phyloP scores from a whole-genome alignment of 2,888 invertebrate species.

The Pocota personata region DNA sequence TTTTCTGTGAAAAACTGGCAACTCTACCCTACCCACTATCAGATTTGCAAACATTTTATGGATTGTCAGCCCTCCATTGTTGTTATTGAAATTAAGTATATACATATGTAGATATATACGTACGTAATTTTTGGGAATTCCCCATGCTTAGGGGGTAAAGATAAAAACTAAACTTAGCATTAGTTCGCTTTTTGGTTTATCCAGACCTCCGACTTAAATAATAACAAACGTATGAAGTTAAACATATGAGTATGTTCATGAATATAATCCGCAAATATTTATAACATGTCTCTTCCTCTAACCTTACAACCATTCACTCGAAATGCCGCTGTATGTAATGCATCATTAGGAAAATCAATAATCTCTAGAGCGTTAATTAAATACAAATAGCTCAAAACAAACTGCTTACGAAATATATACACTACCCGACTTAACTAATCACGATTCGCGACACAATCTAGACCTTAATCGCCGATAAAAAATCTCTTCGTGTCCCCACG shows the following conservation, averaged over 20 bases:
- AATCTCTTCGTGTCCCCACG: background rate
- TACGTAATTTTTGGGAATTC: too few relatives aligned
- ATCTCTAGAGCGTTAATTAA: background rate
- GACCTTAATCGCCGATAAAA: background rate
- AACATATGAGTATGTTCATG: background rate
- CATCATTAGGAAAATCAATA: background rate
- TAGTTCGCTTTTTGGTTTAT: too few relatives aligned
- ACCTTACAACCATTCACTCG: background rate
- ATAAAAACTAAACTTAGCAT: too few relatives aligned
- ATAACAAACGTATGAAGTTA: background rate
- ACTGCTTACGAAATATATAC: background rate
- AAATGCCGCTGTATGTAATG: background rate
- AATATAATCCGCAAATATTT: background rate
- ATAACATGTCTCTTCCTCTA: background rate
- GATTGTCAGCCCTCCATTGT: too few relatives aligned
- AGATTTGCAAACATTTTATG: too few relatives aligned
- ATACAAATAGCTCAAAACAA: background rate
- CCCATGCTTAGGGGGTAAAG: too few relatives aligned
- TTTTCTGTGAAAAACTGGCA: too few relatives aligned
- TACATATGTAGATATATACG: too few relatives aligned
- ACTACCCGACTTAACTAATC: background rate
- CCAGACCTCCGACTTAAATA: too few relatives aligned
- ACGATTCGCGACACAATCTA: background rate
- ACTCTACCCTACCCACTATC: too few relatives aligned
- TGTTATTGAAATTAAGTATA: too few relatives aligned